These are phyloP conservation scores for Trimorus sp. DNA, from an alignment of 2,888 invertebrate genomes.

Conservation along the genomic window DNA sequence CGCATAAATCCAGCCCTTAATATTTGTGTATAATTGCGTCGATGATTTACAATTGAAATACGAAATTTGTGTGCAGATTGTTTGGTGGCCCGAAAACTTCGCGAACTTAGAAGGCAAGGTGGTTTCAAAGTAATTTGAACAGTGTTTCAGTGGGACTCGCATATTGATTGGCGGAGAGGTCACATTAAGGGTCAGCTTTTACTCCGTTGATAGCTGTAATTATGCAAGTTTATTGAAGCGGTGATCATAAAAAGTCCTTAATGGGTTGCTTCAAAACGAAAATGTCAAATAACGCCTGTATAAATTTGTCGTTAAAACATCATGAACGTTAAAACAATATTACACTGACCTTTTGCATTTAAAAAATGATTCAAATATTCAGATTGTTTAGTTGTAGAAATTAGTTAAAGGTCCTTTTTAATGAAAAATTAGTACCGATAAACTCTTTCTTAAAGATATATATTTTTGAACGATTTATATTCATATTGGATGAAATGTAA, in stretches of 20 bases:
- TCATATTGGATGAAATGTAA: not conserved
- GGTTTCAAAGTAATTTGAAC: conserved; percentile 32
- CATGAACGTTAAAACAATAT: too few relatives aligned
- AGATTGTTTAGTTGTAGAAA: too few relatives aligned
- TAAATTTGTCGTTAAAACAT: not conserved
- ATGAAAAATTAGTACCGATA: too few relatives aligned
- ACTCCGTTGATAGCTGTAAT: conserved; percentile 32
- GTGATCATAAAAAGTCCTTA: not conserved
- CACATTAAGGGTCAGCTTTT: conserved; percentile 34
- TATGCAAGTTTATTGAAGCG: conserved; percentile 29
- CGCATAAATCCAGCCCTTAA: conserved; percentile 28
- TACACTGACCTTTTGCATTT: too few relatives aligned
- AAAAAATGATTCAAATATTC: too few relatives aligned
- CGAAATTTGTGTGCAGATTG: conserved; percentile 47
- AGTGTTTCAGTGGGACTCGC: conserved; percentile 41
- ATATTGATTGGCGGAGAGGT: conserved; percentile 45
- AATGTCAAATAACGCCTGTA: not conserved
- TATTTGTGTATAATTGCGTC: conserved; percentile 32
- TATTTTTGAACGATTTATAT: not conserved
- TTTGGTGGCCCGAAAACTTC: conserved; percentile 41
- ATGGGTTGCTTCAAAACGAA: too few relatives aligned
- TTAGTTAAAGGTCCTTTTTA: too few relatives aligned
- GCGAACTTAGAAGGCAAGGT: conserved; percentile 41
- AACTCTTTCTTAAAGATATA: too few relatives aligned
- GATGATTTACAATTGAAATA: conserved; percentile 47